These are phyloP conservation scores for Campoplex nolae DNA, from an alignment of 2,888 invertebrate species.

Conservation along the genomic window DNA sequence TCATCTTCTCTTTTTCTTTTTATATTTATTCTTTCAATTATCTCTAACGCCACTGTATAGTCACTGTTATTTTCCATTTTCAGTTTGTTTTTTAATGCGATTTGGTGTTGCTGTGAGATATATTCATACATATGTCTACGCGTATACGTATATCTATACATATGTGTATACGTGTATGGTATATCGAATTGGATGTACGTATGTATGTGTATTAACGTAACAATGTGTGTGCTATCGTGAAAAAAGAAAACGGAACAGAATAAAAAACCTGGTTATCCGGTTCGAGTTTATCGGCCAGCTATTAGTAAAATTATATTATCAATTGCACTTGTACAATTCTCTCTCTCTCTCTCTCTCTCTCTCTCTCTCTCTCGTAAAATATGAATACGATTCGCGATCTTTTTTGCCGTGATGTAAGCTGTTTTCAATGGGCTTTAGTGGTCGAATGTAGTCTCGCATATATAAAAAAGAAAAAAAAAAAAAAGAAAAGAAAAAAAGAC, in stretches of 20 bases:
- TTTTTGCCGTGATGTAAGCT: slow-evolving; percentile 26
- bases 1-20: slow-evolving; percentile 44
- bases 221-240: slow-evolving; percentile 72
- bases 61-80: slow-evolving; percentile 6
- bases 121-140: slow-evolving; percentile 35
- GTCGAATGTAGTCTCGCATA: too few species aligned
- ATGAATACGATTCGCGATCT: slow-evolving; percentile 24
- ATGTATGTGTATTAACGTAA: slow-evolving; percentile 75
- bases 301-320: slow-evolving; percentile 58
- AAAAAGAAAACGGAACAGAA: slow-evolving; percentile 62
- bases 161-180: slow-evolving; percentile 48
- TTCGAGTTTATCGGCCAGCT: slow-evolving; percentile 58
- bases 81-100: slow-evolving; percentile 74
- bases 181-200: slow-evolving; percentile 69
- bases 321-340: slow-evolving; percentile 63
- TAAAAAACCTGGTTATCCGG: slow-evolving; percentile 67
- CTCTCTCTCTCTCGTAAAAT: slow-evolving; percentile 37
- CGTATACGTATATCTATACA: slow-evolving; percentile 35
- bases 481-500: too few species aligned
- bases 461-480: too few species aligned
- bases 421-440: slow-evolving; percentile 14
- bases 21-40: slow-evolving; percentile 42
- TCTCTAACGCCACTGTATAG: slow-evolving; percentile 45
- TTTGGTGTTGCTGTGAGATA: slow-evolving; percentile 82
- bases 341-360: slow-evolving; percentile 8